Evolutionary conservation across 2,797 vertebrate species (phyloP), one percentile per base, ranked within the genome.

Genomic region (Tolypeutes matacus): DNA sequence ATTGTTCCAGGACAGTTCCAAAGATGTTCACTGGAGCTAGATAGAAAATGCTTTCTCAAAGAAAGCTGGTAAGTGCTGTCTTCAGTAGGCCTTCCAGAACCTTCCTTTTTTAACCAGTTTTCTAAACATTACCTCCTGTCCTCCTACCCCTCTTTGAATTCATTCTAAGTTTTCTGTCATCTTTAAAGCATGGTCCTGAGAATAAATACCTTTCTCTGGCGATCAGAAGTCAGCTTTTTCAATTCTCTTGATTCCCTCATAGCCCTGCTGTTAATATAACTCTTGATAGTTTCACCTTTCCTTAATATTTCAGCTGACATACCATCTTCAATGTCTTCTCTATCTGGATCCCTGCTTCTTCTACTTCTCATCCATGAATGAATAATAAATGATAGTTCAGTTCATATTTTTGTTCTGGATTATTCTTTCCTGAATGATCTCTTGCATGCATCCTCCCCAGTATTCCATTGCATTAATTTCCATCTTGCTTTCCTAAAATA

Each of bases 191-290:
- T 14, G 18, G 20, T 70, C 14, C 81, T 78, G 21, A 94, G 36
- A 67, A 12, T 65, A 76, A 86, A 81, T 34, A 29, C 58, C 42
- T 80, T 90, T 85, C 36, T 80, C 51, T 46, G 27, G 15, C 27
- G 36, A 56, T 93, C 83, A 91, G 80, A 92, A 93, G 60, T 58
- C n/a, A 84, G 42, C 27, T 69, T 51, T 77, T 51, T 77, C 64
- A 92, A 39, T 51, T 34, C n/a, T 75, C 36, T 29, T 51, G 20
- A 72, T 78, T 39, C 62, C 29, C n/a, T 58, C 46, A n/a, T 18
- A 93, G 62, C 21, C 53, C 10, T 53, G 78, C 34, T 46, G 4
- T 39, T 78, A 72, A 77, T 29, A n/a, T 21, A 70, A 69, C 29
- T 72, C 70, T 69, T 13, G 25, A 10, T 53, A 21, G 72, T 67